Conservation (phyloP, 2,888 invertebrate species). For the Dioctria rufipes region DNA sequence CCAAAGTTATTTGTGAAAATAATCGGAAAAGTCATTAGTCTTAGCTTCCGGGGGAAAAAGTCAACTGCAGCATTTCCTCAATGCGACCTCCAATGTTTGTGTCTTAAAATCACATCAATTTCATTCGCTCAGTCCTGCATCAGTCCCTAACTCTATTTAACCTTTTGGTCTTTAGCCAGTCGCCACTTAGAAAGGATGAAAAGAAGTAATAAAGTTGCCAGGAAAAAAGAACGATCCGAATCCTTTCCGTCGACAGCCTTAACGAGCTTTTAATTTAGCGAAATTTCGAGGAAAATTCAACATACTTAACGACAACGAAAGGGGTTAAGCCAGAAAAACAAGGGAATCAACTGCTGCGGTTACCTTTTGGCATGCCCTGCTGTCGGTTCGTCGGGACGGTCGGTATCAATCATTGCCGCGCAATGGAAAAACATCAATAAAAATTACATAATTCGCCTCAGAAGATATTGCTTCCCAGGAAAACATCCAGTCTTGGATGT, state of each 20-base stretch:
- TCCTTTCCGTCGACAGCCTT: neutral
- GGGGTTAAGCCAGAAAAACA: neutral
- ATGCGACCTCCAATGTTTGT: neutral
- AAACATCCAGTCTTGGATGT: conserved; percentile 22
- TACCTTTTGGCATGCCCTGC: no score
- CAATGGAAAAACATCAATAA: conserved; percentile 55
- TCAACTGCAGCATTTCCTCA: neutral
- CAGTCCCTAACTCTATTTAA: no score
- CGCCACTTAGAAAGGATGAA: neutral
- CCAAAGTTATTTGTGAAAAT: conserved; percentile 29
- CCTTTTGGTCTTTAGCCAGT: neutral
- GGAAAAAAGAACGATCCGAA: neutral
- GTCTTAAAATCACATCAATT: neutral
- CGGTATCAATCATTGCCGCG: conserved; percentile 51
- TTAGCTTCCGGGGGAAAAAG: conserved; percentile 12
- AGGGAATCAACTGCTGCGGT: conserved; percentile 14
- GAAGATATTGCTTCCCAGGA: conserved; percentile 31
- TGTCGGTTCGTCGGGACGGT: conserved; percentile 28
- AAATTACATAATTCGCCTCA: conserved; percentile 53
- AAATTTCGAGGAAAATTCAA: conserved; percentile 10
- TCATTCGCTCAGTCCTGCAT: neutral
- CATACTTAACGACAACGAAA: neutral
- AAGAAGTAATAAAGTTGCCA: neutral
- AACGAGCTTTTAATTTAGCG: conserved; percentile 46
- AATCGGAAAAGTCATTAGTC: conserved; percentile 17